A percentile compares a stretch with the other conserved stretches of the same genome.
phyloP scores from a whole-genome alignment of 2,797 vertebrate species.

The Sebastes taczanowskii region DNA sequence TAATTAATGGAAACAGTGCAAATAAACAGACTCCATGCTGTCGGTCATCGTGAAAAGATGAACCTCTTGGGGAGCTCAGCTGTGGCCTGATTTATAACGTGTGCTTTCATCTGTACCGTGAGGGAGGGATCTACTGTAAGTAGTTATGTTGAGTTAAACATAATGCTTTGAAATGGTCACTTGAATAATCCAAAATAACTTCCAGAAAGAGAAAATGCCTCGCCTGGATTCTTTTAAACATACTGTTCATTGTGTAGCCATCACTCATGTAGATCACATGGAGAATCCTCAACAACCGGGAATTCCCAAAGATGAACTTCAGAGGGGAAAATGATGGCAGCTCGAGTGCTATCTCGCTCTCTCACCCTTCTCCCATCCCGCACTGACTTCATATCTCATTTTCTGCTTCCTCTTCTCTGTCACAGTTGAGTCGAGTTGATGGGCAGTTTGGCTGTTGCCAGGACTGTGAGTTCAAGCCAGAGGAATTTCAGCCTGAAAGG shows the following conservation, averaged over 20 bases:
- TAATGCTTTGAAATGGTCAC: not conserved
- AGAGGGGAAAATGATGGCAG: conserved; percentile 22
- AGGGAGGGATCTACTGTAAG: too few relatives aligned
- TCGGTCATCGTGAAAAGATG: not conserved
- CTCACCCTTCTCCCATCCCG: conserved; percentile 18
- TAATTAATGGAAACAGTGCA: not conserved
- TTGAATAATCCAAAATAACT: not conserved
- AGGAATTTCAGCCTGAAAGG: conserved; percentile 77
- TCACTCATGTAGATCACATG: not conserved
- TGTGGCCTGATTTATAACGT: not conserved
- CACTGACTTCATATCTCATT: conserved; percentile 57
- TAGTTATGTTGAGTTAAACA: not conserved
- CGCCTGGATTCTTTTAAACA: not conserved
- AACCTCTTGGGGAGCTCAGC: not conserved
- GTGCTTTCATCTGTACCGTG: not conserved
- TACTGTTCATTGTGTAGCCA: not conserved
- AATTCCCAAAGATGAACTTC: conserved; percentile 24
- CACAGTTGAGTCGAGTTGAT: conserved; percentile 51
- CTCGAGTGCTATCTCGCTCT: not conserved
- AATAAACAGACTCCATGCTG: not conserved
- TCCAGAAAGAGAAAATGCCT: not conserved
- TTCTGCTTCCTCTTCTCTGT: conserved; percentile 66
- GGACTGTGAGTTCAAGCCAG: conserved; percentile 60
- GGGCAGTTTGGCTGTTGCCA: conserved; percentile 65
- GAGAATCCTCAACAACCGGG: conserved; percentile 8